Evolutionary conservation across 2,888 invertebrate genomes (phyloP), one percentile per base, ranked within the genome.

Genomic region (Ypsolopha sequella): DNA sequence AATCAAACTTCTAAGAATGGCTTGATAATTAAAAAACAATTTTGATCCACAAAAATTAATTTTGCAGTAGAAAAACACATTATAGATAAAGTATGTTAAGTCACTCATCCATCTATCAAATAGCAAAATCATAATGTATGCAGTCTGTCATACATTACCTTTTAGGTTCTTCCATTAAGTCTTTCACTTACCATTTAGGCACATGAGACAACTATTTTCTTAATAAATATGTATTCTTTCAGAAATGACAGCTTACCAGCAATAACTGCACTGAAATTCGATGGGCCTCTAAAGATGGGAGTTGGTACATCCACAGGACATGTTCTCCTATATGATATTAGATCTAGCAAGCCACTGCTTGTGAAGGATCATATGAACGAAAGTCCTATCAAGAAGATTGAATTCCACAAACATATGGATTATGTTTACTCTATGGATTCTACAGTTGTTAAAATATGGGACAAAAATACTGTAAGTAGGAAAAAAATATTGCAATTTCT

Each of bases 341-440:
- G 99, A 57, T 94, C 97, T 6, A 92, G 92, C 60, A 95, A 94
- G 67, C 99, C 99, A 0, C 88, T 95, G 45, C 77, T 94, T 44
- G 88, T 96, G 0, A 99, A 99, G 75, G 98, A 99, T 79, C 99
- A 99, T 68, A 93, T 96, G 88, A 97, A 98, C 73, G 95, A 94
- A 54, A 86, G 95, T 48, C 97, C 99, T 0, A 97, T 99, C 50
- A 95, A 93, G 70, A 90, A 92, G 65, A 86, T 99, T 51, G 93
- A 93, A 44, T 99, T 97, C 70, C 95, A 97, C 69, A 87, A 90
- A 56, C 87, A 88, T 61, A 91, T 93, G 79, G 92, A 95, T 67
- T 88, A 95, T 56, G 92, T 98, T 36, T 92, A 95, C 63, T 95
- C 97, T 0, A 91, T 98, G 92, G 98, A 98, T 73, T 89, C 91